Evolutionary conservation across 1,140 invertebrate species (phyloP).

Genomic region (Diprion similis): DNA sequence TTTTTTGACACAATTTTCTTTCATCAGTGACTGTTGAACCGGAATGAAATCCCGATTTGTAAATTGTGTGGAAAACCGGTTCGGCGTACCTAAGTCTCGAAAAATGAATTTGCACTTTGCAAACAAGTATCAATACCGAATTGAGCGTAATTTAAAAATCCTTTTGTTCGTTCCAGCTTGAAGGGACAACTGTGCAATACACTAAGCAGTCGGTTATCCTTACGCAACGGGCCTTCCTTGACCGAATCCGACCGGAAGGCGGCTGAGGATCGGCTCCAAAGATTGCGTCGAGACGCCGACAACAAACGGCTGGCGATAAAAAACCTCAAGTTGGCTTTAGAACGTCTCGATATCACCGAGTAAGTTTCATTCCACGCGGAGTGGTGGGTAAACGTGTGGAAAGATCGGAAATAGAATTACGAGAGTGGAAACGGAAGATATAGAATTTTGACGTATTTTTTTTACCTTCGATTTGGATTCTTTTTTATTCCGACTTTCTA

Average conservation of each 20-base stretch:
- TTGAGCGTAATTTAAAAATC: too few species aligned
- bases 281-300: conserved; percentile 74
- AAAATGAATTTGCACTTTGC: neutral
- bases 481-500: neutral
- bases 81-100: too few species aligned
- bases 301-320: conserved; percentile 76
- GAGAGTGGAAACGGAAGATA: neutral
- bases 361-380: conserved; percentile 55
- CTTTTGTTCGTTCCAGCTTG: conserved; percentile 53
- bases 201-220: conserved; percentile 58
- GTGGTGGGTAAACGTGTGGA: too few species aligned
- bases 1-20: too few species aligned
- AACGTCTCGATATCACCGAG: conserved; percentile 82
- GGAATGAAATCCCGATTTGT: too few species aligned
- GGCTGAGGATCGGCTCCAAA: conserved; percentile 72
- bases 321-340: conserved; percentile 76
- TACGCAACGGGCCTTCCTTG: conserved; percentile 57
- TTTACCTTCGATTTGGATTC: neutral
- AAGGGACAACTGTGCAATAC: conserved; percentile 71
- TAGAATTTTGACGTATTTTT: neutral
- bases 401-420: too few species aligned
- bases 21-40: too few species aligned
- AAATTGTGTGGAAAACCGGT: too few species aligned
- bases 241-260: conserved; percentile 69
- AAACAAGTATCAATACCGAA: neutral